phyloP scores from a whole-genome alignment of 92 coral and sea anemone genomes.

The Palythoa heliodiscus region DNA sequence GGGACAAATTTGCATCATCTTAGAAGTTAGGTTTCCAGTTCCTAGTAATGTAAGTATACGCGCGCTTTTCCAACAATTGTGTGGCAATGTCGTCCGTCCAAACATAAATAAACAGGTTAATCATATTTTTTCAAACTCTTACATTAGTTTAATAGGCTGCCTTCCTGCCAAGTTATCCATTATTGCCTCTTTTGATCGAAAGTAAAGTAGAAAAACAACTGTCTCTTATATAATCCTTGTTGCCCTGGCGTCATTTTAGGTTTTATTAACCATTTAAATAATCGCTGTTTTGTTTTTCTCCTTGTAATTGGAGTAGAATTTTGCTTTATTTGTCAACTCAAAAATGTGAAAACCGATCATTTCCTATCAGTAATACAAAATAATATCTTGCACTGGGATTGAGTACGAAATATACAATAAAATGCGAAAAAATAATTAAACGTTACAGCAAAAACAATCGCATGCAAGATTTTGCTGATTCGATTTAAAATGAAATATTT shows the following conservation, averaged over 20 bases:
- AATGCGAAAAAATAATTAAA: no score
- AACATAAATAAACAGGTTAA: conserved; percentile 27
- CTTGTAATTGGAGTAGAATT: neutral
- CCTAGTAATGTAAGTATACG: no score
- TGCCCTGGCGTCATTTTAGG: conserved; percentile 21
- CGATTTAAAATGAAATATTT: no score
- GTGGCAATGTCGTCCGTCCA: neutral
- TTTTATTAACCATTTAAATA: neutral
- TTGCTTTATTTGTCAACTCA: no score
- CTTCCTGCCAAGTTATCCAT: conserved; percentile 30
- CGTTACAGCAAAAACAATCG: no score
- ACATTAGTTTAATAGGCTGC: conserved; percentile 36
- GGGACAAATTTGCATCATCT: neutral
- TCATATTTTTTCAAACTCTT: conserved; percentile 14
- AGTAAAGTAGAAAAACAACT: conserved; percentile 15
- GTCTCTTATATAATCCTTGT: neutral
- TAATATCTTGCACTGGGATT: no score
- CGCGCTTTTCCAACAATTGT: neutral
- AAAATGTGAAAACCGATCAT: neutral
- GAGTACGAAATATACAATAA: no score
- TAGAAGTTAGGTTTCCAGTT: neutral
- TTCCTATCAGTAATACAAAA: neutral
- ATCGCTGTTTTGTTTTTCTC: neutral
- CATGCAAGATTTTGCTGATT: no score
- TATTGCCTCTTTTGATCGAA: conserved; percentile 2